Evolutionary conservation across 2,113 vertebrate genomes (phyloP).

Genomic region (Helogale parvula): DNA sequence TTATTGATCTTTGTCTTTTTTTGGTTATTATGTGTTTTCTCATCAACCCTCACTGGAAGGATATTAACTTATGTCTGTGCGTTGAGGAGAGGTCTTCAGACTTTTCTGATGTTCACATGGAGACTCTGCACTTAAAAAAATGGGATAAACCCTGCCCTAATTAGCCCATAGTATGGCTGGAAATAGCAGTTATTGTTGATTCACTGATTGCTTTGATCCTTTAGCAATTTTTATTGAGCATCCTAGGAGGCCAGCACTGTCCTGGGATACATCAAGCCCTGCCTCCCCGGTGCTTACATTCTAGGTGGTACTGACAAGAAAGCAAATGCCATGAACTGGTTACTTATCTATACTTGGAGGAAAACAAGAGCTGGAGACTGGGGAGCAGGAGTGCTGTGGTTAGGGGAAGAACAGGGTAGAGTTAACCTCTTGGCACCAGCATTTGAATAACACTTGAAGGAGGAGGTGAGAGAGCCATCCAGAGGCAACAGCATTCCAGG

Average conservation of each 20-base stretch:
- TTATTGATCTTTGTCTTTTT: not conserved
- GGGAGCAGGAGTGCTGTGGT: too few species aligned
- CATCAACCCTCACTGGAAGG: not conserved
- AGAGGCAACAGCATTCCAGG: not conserved
- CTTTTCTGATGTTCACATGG: not conserved
- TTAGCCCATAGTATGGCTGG: not conserved
- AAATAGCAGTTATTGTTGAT: not conserved
- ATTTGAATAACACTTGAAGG: not conserved
- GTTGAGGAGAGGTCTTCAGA: not conserved
- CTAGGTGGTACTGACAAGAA: not conserved
- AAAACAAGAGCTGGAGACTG: not conserved
- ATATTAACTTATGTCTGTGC: not conserved
- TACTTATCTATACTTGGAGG: not conserved
- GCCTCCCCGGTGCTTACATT: not conserved
- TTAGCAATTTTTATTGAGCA: not conserved
- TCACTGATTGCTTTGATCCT: not conserved
- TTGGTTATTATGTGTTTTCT: not conserved
- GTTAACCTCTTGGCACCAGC: not conserved
- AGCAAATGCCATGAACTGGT: not conserved
- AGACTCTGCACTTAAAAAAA: not conserved
- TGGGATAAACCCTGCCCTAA: not conserved
- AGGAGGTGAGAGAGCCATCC: not conserved
- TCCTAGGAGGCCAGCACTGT: not conserved
- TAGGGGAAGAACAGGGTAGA: not conserved
- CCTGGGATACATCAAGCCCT: not conserved